Evolutionary conservation across 1,140 invertebrate species (phyloP).

Genomic region (Drosophila sp.): DNA sequence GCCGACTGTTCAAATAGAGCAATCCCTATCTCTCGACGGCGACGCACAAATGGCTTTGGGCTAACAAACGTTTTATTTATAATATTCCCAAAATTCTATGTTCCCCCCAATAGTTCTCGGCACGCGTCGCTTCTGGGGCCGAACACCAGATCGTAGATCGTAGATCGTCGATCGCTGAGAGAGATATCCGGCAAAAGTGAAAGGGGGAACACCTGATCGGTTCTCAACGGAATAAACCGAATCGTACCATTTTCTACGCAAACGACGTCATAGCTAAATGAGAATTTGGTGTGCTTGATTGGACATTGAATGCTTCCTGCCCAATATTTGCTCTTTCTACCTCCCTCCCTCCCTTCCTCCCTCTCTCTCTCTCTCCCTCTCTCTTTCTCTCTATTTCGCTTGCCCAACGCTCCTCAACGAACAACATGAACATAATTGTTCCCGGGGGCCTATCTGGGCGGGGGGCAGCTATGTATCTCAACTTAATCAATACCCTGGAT

Average conservation of each 20-base stretch:
- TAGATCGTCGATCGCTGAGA: constrained; percentile 43
- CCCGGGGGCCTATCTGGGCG: neutral
- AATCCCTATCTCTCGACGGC: constrained; percentile 5
- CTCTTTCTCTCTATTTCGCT: neutral
- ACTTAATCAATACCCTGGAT: neutral
- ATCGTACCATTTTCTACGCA: neutral
- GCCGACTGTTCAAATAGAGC: constrained; percentile 3
- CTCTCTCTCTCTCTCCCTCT: neutral
- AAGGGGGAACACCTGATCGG: constrained; percentile 40
- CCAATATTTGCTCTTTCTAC: neutral
- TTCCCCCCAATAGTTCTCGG: constrained; percentile 23
- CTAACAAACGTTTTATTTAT: constrained; percentile 56
- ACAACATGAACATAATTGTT: constrained; percentile 2
- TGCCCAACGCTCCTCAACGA: neutral
- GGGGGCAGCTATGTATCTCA: neutral
- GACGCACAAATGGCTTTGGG: constrained; percentile 53
- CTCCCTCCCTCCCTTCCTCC: neutral
- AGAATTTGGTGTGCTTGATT: constrained; percentile 8
- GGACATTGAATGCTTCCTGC: constrained; percentile 40
- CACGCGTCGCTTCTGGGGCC: constrained; percentile 25
- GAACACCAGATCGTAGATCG: constrained; percentile 19
- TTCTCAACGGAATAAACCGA: constrained; percentile 10
- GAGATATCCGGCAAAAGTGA: constrained; percentile 45
- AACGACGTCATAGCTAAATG: constrained; percentile 17
- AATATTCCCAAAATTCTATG: constrained; percentile 37